Evolutionary conservation across 92 coral and sea anemone genomes (phyloP).

Genomic region (Epizoanthus scotinus): DNA sequence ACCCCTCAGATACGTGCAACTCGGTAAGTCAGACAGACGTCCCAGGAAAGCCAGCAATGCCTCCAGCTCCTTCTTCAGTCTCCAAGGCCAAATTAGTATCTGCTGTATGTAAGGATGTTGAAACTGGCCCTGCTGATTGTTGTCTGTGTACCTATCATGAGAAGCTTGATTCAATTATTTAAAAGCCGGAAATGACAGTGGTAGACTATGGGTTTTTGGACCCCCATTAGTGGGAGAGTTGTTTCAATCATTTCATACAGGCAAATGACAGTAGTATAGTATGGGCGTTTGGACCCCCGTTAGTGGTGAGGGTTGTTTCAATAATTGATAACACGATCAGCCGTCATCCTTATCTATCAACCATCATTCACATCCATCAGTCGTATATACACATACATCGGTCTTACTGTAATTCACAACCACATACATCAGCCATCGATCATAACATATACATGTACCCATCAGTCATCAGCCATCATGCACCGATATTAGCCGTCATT

Average conservation of each 20-base stretch:
- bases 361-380: too few relatives aligned
- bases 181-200: neutral
- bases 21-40: constrained; percentile 72
- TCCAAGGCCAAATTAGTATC: constrained; percentile 48
- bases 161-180: neutral
- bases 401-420: too few relatives aligned
- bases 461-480: too few relatives aligned
- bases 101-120: constrained; percentile 50
- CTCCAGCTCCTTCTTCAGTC: constrained; percentile 67
- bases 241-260: neutral
- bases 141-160: constrained; percentile 39
- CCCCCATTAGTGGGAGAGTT: neutral
- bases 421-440: too few relatives aligned
- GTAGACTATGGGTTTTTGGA: too few relatives aligned
- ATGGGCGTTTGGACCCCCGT: neutral
- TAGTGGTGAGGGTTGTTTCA: neutral
- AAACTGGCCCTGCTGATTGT: constrained; percentile 17
- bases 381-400: too few relatives aligned
- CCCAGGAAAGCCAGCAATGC: constrained; percentile 72
- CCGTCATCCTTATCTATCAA: too few relatives aligned
- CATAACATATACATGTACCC: too few relatives aligned
- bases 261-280: neutral
- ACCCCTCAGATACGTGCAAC: constrained; percentile 57
- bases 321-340: too few relatives aligned
- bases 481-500: too few relatives aligned